A percentile compares a stretch with the other conserved stretches of the same genome.
phyloP scores from a whole-genome alignment of 2,888 invertebrate genomes.

The Chromoteleia sp. region DNA sequence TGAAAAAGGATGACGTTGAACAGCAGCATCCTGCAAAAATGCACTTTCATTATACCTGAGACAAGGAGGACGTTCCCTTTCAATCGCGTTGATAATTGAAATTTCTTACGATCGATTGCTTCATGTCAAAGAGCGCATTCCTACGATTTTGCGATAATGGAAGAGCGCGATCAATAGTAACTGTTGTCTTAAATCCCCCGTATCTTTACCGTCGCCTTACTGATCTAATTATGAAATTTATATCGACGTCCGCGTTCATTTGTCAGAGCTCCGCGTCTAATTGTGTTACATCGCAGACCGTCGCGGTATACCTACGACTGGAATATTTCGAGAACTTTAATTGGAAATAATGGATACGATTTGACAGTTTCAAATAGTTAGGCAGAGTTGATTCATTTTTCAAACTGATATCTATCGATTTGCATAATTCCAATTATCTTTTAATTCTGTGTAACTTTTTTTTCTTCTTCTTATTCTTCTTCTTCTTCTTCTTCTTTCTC shows the following conservation, averaged over 20 bases:
- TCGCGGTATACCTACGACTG: neutral
- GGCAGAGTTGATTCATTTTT: neutral
- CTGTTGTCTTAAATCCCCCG: constrained; percentile 13
- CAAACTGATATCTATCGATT: too few relatives aligned
- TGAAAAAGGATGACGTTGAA: neutral
- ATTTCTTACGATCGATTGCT: constrained; percentile 55
- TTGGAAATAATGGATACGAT: neutral
- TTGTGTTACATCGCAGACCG: neutral
- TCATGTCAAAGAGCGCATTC: constrained; percentile 44
- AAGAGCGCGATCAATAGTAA: constrained; percentile 35
- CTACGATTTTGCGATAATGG: constrained; percentile 38
- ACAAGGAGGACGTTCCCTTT: constrained; percentile 24
- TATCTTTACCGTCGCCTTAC: constrained; percentile 5
- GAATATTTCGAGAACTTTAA: too few relatives aligned
- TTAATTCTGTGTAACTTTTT: too few relatives aligned
- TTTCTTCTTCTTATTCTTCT: too few relatives aligned
- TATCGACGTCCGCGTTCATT: constrained; percentile 14
- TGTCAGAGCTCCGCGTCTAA: neutral
- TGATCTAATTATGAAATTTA: constrained; percentile 31
- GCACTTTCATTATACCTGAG: constrained; percentile 27
- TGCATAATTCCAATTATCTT: too few relatives aligned
- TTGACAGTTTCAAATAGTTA: constrained; percentile 3
- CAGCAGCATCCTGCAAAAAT: neutral
- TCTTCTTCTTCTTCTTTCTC: too few relatives aligned
- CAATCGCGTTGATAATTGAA: constrained; percentile 49